Base-by-base conservation (phyloP, 2,797 vertebrate species). In the Garrulus glandarius region DNA sequence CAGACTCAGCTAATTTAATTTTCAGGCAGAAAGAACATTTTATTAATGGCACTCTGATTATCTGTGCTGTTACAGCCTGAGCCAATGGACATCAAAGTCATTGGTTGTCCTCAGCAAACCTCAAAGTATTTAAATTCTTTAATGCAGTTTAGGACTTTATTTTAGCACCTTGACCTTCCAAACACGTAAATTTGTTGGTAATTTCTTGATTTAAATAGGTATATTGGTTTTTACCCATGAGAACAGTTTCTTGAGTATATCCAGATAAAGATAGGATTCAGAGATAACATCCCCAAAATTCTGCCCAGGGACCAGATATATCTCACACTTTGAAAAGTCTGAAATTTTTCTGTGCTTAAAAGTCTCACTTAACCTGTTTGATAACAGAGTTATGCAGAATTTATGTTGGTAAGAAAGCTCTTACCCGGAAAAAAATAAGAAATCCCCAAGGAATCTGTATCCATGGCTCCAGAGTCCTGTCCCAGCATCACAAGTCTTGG, bases 1-100 rank as follows among this genome's bases (percentile, higher is more conserved):
- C 90, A 91, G 86, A 83, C 32, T 71, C 3, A 0, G 15, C 34
- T 94, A 87, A 95, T 89, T 94, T 75, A 94, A 93, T 96, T 84
- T 93, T 65, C 56, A 65, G 34, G 81, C 79, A 93, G 67, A 84
- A 92, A 88, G 56, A 77, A 77, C 21, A 17, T 84, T 91, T 91
- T 53, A 63, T 72, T 84, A 65, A 52, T 23, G 52, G n/a, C 20
- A 7, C 20, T 52, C 37, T 61, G 63, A 23, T 84, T 79, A 24
- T 67, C 61, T 91, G 22, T 23, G 79, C 57, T 72, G 17, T 19
- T 84, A 24, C 30, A 56, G 30, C 57, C 49, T 79, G 56, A 57
- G 57, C 44, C 49, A 27, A 24, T 12, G 61, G 61, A 84, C 63
- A 64, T 59, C 85, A 81, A 77, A 92, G 36, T 30, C 64, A 18